Percentiles rank a stretch among this genome's conserved stretches.
Conservation (phyloP, 2,113 vertebrate genomes). For the Gobiocypris rarus region DNA sequence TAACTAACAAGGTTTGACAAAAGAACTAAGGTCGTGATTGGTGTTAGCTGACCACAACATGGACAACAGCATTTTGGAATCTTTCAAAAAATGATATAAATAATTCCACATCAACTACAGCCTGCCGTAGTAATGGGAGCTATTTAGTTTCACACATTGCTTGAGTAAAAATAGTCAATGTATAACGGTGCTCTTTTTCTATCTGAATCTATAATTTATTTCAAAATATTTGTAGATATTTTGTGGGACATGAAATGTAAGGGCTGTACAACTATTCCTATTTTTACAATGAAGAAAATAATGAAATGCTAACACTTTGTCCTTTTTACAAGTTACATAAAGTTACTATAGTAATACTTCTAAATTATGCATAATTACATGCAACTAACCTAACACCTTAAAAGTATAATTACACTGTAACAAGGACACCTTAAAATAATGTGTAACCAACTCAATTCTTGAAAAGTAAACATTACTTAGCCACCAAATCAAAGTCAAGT, state of each 20-base stretch:
- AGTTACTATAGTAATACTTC: no score
- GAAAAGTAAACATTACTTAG: neutral
- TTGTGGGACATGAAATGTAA: neutral
- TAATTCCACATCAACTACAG: no score
- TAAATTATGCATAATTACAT: no score
- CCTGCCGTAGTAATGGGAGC: neutral
- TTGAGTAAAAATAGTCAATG: neutral
- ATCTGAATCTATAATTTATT: neutral
- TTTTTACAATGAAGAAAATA: no score
- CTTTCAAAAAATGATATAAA: neutral
- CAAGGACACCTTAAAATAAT: no score
- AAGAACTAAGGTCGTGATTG: conserved; percentile 18
- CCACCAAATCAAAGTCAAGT: neutral
- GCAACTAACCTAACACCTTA: no score
- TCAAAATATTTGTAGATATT: neutral
- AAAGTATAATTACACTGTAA: no score
- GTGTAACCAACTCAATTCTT: no score
- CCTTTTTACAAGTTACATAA: no score
- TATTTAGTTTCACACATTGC: neutral
- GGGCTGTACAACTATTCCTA: neutral
- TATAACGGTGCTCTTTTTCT: neutral
- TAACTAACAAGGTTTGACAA: conserved; percentile 40
- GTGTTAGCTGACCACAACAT: conserved; percentile 20
- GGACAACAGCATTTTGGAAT: neutral
- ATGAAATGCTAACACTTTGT: no score